These are phyloP conservation scores for Vulpes vulpes DNA, from an alignment of 2,113 vertebrate genomes.

Conservation along the genomic window DNA sequence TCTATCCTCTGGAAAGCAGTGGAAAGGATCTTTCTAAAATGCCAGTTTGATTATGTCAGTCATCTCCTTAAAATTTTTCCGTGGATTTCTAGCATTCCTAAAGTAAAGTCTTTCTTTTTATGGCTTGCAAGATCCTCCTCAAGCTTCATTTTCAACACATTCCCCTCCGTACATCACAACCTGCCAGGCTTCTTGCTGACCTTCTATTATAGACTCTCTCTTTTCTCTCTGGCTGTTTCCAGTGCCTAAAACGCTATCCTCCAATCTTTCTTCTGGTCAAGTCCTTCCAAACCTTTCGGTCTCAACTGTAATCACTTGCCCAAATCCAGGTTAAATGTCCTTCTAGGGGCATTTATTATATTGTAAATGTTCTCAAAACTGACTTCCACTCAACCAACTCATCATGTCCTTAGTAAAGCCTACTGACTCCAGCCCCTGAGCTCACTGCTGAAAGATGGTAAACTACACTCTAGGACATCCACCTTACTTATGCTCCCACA, in stretches of 20 bases:
- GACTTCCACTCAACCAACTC: background rate
- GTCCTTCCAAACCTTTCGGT: background rate
- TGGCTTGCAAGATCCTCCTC: background rate
- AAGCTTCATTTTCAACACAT: background rate
- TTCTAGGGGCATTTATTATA: background rate
- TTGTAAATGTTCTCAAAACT: background rate
- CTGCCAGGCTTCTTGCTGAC: background rate
- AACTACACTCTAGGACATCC: background rate
- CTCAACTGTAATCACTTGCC: background rate
- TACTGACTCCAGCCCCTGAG: background rate
- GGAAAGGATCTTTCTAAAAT: background rate
- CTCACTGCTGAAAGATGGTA: background rate
- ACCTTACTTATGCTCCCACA: background rate
- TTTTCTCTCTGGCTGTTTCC: background rate
- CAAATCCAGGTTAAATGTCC: background rate
- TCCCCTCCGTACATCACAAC: background rate
- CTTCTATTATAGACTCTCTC: background rate
- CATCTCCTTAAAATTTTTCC: background rate
- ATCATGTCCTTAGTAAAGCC: slow-evolving; percentile 2
- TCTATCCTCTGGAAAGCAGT: background rate
- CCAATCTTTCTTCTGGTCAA: background rate
- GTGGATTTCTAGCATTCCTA: background rate
- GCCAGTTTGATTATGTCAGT: background rate
- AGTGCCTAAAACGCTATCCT: background rate
- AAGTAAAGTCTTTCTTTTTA: background rate